phyloP scores from a whole-genome alignment of 2,113 vertebrate genomes.

The Mungos mungo region DNA sequence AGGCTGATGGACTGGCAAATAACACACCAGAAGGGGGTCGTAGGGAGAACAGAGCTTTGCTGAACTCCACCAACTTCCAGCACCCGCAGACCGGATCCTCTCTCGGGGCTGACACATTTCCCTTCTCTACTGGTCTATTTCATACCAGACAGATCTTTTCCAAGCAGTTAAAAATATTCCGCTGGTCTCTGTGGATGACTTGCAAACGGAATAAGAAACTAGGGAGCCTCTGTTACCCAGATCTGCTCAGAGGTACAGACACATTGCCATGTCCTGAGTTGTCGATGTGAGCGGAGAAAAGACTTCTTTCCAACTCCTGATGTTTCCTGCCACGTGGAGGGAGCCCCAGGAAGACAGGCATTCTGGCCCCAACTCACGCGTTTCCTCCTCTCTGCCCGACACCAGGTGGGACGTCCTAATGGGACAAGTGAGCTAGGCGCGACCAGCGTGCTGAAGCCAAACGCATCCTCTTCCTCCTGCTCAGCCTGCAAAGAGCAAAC shows the following conservation, averaged over 20 bases:
- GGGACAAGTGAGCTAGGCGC: neutral
- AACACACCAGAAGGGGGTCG: neutral
- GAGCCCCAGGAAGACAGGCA: accelerated
- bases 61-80: neutral
- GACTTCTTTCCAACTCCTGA: neutral
- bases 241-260: neutral
- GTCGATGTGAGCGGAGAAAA: neutral
- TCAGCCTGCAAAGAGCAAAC: accelerated
- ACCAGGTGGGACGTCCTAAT: accelerated
- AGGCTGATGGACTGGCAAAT: neutral
- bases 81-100: neutral
- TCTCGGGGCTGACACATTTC: neutral
- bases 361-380: accelerated
- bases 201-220: neutral
- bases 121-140: neutral
- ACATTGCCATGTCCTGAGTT: neutral
- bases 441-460: accelerated
- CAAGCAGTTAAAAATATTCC: neutral
- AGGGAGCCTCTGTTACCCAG: neutral
- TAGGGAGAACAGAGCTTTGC: neutral
- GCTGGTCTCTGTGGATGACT: neutral
- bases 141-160: neutral
- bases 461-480: accelerated
- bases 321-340: accelerated
- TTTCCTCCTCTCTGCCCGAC: neutral